Percentiles rank a stretch among this genome's conserved stretches.
Evolutionary conservation across 2,113 vertebrate genomes (phyloP).

Genomic region (Neoarius graeffei): DNA sequence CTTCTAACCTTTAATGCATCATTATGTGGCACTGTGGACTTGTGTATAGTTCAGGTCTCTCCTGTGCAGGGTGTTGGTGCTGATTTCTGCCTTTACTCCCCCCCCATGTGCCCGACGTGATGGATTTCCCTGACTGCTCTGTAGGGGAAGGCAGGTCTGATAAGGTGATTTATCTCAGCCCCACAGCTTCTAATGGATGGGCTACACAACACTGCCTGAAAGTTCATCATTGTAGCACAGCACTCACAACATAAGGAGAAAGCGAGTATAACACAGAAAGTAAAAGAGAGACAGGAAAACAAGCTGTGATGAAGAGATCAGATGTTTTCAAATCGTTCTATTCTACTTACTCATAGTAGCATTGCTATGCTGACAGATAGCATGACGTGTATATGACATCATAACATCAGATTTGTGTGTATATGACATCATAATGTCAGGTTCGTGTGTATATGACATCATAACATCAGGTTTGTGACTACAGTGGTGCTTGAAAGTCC

Average conservation of each 20-base stretch:
- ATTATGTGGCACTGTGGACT: not conserved
- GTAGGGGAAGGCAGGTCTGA: conserved; percentile 74
- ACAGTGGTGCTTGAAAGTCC: too few relatives aligned
- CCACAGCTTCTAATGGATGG: conserved; percentile 77
- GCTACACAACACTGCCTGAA: conserved; percentile 73
- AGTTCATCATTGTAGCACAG: conserved; percentile 71
- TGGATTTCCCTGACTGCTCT: conserved; percentile 76
- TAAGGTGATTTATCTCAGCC: conserved; percentile 79
- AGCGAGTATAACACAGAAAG: not conserved
- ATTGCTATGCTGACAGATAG: not conserved
- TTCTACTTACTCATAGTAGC: not conserved
- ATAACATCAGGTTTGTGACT: not conserved
- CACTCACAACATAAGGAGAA: conserved; percentile 35
- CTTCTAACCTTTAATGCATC: not conserved
- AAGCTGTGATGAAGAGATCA: conserved; percentile 8
- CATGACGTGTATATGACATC: not conserved
- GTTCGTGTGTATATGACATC: not conserved
- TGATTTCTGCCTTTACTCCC: conserved; percentile 56
- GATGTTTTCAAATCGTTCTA: not conserved
- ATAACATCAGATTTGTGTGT: not conserved
- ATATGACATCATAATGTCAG: not conserved
- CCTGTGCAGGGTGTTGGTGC: conserved; percentile 41
- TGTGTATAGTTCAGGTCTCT: not conserved
- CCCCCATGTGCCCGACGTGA: conserved; percentile 73
- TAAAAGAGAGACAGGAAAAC: not conserved